A percentile compares a stretch with the other conserved stretches of the same genome.
Conservation (phyloP, 2,113 vertebrate genomes). For the Xiphias gladius region DNA sequence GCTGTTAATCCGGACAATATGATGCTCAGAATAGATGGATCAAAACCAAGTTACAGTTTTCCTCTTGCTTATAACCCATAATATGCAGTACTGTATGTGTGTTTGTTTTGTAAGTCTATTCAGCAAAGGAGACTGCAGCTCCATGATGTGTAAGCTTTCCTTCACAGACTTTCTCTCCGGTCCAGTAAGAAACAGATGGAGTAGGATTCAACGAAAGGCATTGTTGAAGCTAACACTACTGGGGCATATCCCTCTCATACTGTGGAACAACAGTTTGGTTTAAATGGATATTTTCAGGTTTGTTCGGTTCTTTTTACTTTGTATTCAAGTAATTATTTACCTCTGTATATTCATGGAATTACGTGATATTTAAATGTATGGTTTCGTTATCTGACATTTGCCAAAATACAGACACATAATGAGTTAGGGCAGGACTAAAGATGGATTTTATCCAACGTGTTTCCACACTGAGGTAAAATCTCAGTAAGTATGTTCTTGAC, state of each 20-base stretch:
- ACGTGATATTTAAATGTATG: background rate
- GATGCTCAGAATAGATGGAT: background rate
- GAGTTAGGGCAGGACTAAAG: background rate
- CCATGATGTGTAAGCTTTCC: slow-evolving; percentile 35
- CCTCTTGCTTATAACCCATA: background rate
- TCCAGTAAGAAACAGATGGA: slow-evolving; percentile 48
- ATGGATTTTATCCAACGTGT: background rate
- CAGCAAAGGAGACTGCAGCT: slow-evolving; percentile 21
- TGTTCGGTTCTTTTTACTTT: too few relatives aligned
- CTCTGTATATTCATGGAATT: background rate
- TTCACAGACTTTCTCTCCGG: slow-evolving; percentile 59
- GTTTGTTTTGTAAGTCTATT: slow-evolving; percentile 29
- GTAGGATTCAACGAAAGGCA: slow-evolving; percentile 62
- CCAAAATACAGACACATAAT: background rate
- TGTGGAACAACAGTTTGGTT: too few relatives aligned
- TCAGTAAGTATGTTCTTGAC: slow-evolving; percentile 8
- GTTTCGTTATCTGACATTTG: background rate
- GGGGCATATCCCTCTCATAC: slow-evolving; percentile 43
- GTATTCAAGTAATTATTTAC: background rate
- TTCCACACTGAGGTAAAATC: background rate
- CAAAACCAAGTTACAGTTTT: background rate
- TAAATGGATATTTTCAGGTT: too few relatives aligned
- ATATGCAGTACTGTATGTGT: background rate
- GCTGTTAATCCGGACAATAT: background rate
- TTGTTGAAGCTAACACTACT: slow-evolving; percentile 48